Conservation (phyloP, 2,113 vertebrate genomes). For the Mastomys natalensis region DNA sequence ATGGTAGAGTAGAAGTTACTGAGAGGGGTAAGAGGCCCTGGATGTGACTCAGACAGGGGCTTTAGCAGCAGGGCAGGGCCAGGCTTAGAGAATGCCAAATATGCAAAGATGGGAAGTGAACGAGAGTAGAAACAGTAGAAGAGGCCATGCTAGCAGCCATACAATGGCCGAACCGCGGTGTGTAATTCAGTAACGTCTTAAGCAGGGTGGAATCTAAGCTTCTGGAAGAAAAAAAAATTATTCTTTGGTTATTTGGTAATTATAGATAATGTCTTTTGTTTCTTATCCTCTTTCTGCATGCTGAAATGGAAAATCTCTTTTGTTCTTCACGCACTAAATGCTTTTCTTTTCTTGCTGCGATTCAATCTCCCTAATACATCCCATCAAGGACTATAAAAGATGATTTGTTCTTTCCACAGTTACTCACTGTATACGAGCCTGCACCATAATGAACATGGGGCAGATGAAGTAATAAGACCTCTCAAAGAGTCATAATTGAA, state of each 20-base stretch:
- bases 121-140: not conserved
- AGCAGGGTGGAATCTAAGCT: not conserved
- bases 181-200: not conserved
- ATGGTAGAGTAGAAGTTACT: not conserved
- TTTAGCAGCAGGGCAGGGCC: not conserved
- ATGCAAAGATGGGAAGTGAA: not conserved
- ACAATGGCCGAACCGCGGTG: not conserved
- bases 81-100: not conserved
- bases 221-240: not conserved
- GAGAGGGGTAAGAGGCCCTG: not conserved
- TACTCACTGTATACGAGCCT: not conserved
- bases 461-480: constrained; percentile 54
- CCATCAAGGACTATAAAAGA: constrained; percentile 34
- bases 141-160: not conserved
- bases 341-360: not conserved
- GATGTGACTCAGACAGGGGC: not conserved
- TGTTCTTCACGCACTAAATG: not conserved
- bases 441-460: not conserved
- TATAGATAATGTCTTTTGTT: constrained; percentile 24
- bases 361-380: constrained; percentile 59
- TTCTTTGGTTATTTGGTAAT: constrained; percentile 38
- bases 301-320: constrained; percentile 49
- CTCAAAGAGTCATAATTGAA: constrained; percentile 57
- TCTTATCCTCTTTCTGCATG: not conserved
- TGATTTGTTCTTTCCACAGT: constrained; percentile 11